Evolutionary conservation across 2,888 invertebrate genomes (phyloP), one percentile per base, ranked within the genome.

Genomic region (Eudemis profundana): DNA sequence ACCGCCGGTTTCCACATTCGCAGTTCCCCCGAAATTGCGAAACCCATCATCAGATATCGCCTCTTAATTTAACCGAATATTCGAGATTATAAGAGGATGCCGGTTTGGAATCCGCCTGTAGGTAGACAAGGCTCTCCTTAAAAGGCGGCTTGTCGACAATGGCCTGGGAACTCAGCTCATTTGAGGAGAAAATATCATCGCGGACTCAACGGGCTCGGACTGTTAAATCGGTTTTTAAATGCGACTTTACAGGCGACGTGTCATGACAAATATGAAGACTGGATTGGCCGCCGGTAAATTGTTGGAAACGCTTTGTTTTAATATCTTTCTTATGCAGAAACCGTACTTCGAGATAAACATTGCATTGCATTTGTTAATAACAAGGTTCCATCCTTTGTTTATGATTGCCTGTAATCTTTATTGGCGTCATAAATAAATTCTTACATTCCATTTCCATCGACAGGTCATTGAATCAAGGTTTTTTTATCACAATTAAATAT

Each of bases 111-210:
- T 81, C 89, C 79, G 83, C 87, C 90, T 89, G 89, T 89, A 85
- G 78, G 88, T 89, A 85, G 78, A 74, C 73, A 72, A 72, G 69
- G 71, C 70, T 77, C 77, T 77, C 91, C 89, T 79, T 90, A 90
- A 84, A 91, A 85, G 91, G 90, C 79, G 79, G 72, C 77, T 73
- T 77, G 82, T 86, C 87, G 83, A 91, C 91, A 92, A 92, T 91
- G 83, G 85, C 86, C 81, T 91, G 91, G 90, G 91, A 92, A 92
- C 91, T 81, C 77, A 79, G 87, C 90, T 92, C 91, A 91, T 92
- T 92, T 92, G 87, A 88, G 79, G 83, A 86, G 89, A 87, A 89
- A 89, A 90, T 89, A 90, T 89, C 83, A 87, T 86, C 82, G 84
- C 83, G 82, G 78, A 53, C 59, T 64, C 46, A 21, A 77, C 65